phyloP scores from a whole-genome alignment of 2,797 vertebrate genomes.

The Lophius americanus region DNA sequence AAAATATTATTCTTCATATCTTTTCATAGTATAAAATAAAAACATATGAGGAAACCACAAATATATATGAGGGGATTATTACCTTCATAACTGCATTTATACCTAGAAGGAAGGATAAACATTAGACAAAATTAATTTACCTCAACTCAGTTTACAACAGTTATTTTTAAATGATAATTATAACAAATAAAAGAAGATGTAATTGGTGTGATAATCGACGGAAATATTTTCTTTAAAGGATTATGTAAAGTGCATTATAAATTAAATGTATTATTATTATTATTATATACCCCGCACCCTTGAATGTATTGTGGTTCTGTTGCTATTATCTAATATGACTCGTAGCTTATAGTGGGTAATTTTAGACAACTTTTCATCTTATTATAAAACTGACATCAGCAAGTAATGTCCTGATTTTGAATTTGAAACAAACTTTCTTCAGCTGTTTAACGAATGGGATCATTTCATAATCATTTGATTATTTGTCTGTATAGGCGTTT shows the following conservation, averaged over 20 bases:
- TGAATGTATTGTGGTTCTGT: too few relatives aligned
- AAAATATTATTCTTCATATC: too few relatives aligned
- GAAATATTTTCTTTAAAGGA: too few relatives aligned
- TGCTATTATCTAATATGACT: neutral
- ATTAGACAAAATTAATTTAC: neutral
- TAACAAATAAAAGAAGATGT: too few relatives aligned
- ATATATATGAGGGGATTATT: neutral
- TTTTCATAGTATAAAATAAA: too few relatives aligned
- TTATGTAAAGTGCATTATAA: too few relatives aligned
- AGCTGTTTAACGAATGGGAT: neutral
- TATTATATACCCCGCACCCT: too few relatives aligned
- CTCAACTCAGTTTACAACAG: neutral
- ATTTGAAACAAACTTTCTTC: neutral
- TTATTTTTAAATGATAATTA: too few relatives aligned
- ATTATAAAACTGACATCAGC: neutral
- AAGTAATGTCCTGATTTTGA: neutral
- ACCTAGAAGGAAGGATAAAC: neutral
- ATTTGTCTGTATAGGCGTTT: slow-evolving; percentile 16
- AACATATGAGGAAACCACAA: neutral
- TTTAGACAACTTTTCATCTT: neutral
- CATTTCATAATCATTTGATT: slow-evolving; percentile 5
- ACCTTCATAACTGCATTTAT: neutral
- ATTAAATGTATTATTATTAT: too few relatives aligned
- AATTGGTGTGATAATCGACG: too few relatives aligned
- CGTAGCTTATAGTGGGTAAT: neutral